Conservation (phyloP, 1,140 invertebrate genomes). For the Eumeta japonica region DNA sequence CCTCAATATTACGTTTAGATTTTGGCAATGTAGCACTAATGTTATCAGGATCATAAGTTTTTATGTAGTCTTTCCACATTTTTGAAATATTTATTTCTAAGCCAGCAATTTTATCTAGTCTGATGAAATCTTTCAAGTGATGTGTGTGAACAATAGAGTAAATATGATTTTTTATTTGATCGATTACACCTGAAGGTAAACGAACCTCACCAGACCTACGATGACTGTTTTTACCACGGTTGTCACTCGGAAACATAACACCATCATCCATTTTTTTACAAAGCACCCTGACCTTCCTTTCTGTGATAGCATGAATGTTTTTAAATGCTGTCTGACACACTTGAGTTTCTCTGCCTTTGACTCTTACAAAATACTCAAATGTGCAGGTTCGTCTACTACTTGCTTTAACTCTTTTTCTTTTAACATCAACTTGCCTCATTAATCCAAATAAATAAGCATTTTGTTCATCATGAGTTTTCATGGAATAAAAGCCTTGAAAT, state of each 20-base stretch:
- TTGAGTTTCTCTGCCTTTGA: slow-evolving; percentile 58
- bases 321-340: slow-evolving; percentile 61
- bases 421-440: slow-evolving; percentile 59
- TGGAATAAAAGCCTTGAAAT: slow-evolving; percentile 59
- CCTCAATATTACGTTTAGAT: slow-evolving; percentile 39
- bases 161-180: slow-evolving; percentile 60
- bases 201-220: slow-evolving; percentile 54
- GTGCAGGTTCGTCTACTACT: slow-evolving; percentile 58
- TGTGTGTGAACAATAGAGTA: slow-evolving; percentile 58
- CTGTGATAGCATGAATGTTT: slow-evolving; percentile 60
- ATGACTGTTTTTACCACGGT: slow-evolving; percentile 54
- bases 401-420: slow-evolving; percentile 55
- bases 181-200: slow-evolving; percentile 51
- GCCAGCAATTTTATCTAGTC: slow-evolving; percentile 53
- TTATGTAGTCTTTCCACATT: slow-evolving; percentile 61
- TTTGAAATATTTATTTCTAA: slow-evolving; percentile 61
- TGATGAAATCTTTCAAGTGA: slow-evolving; percentile 53
- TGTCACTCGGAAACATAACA: slow-evolving; percentile 60
- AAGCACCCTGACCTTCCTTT: slow-evolving; percentile 58
- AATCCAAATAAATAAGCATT: slow-evolving; percentile 62
- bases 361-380: slow-evolving; percentile 60
- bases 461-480: slow-evolving; percentile 62
- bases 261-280: slow-evolving; percentile 62
- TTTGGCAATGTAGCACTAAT: slow-evolving; percentile 47
- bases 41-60: slow-evolving; percentile 56